Conservation (phyloP, 2,888 invertebrate genomes). For the Meganola albula region DNA sequence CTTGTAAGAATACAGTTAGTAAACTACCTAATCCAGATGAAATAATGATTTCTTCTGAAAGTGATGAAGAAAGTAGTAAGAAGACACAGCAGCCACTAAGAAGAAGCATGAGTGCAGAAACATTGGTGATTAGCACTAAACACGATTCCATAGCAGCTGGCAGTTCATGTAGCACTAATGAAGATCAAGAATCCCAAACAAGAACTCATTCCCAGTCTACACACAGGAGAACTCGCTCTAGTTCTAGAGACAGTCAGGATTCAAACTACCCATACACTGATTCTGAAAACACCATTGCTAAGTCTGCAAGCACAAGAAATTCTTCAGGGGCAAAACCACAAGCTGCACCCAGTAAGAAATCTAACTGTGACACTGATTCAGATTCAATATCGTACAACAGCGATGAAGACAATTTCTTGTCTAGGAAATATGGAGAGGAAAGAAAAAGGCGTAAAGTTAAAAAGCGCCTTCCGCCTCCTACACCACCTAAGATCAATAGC, state of each 20-base stretch:
- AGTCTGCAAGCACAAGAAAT: slow-evolving; percentile 27
- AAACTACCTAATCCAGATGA: slow-evolving; percentile 62
- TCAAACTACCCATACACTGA: slow-evolving; percentile 58
- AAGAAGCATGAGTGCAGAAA: slow-evolving; percentile 59
- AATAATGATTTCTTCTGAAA: slow-evolving; percentile 50
- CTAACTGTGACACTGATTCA: slow-evolving; percentile 50
- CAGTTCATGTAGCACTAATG: slow-evolving; percentile 38
- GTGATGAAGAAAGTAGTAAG: slow-evolving; percentile 43
- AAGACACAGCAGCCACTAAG: slow-evolving; percentile 22
- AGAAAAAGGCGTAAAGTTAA: slow-evolving; percentile 52
- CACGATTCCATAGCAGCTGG: slow-evolving; percentile 34
- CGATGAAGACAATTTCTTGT: slow-evolving; percentile 62
- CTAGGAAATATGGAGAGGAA: slow-evolving; percentile 54
- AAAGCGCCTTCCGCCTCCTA: slow-evolving; percentile 30
- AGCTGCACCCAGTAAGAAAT: slow-evolving; percentile 26
- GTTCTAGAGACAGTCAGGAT: slow-evolving; percentile 52
- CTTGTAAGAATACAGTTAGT: slow-evolving; percentile 18
- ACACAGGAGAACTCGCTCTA: slow-evolving; percentile 44
- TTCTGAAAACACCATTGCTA: slow-evolving; percentile 35
- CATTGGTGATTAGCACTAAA: slow-evolving; percentile 44
- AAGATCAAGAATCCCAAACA: slow-evolving; percentile 37
- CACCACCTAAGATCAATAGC: slow-evolving; percentile 26
- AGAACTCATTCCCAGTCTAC: slow-evolving; percentile 47
- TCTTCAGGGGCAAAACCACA: slow-evolving; percentile 15
- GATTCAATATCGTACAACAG: slow-evolving; percentile 62